Percentiles rank a stretch among this genome's conserved stretches.
These are phyloP conservation scores for Alaudala cheleensis DNA, from an alignment of 2,113 vertebrate species.

Conservation along the genomic window DNA sequence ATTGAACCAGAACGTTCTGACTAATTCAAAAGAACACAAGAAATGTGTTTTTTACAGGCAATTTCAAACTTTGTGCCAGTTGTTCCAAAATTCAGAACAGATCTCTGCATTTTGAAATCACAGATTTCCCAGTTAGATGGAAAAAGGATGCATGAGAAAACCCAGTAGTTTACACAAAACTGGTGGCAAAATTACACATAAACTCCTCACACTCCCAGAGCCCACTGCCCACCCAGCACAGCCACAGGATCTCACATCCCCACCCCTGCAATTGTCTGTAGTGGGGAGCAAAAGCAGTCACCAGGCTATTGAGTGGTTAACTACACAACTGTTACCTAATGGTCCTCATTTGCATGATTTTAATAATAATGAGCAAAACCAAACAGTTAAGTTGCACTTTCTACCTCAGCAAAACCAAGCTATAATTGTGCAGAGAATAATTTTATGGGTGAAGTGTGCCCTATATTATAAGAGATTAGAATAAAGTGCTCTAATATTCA, in stretches of 20 bases:
- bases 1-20: conserved; percentile 53
- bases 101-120: neutral
- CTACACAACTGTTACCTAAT: conserved; percentile 64
- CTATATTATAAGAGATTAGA: conserved; percentile 81
- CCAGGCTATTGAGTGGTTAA: conserved; percentile 60
- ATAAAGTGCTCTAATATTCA: conserved; percentile 80
- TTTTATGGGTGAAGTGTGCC: conserved; percentile 82
- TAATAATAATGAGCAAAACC: conserved; percentile 78
- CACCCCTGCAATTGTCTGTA: neutral
- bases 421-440: conserved; percentile 79
- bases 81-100: conserved; percentile 7
- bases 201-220: neutral
- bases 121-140: neutral
- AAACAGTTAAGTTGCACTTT: conserved; percentile 81
- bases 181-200: rapidly evolving
- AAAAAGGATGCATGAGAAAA: neutral
- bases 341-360: conserved; percentile 77
- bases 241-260: neutral
- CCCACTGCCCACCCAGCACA: neutral
- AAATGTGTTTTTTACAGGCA: conserved; percentile 37
- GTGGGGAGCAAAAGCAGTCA: conserved; percentile 42
- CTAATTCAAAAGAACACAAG: conserved; percentile 39
- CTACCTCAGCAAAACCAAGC: conserved; percentile 79
- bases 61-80: conserved; percentile 15
- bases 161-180: neutral